Conservation (phyloP, 1,140 invertebrate species). For the Holcopasites calliopsidis region DNA sequence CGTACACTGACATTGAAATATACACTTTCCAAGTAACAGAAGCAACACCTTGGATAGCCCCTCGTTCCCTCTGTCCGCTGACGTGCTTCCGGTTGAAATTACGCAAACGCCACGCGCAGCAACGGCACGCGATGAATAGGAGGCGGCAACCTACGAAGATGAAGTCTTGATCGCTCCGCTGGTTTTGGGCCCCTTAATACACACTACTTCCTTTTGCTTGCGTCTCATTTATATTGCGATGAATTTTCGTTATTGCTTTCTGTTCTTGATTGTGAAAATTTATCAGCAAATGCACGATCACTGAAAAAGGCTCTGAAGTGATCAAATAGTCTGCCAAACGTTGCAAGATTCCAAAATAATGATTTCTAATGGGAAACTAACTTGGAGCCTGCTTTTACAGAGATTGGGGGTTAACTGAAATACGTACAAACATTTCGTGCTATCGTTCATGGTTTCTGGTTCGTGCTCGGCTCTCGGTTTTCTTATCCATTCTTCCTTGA, state of each 20-base stretch:
- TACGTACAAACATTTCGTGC: constrained; percentile 31
- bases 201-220: neutral
- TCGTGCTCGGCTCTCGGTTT: neutral
- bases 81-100: constrained; percentile 14
- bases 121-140: constrained; percentile 1
- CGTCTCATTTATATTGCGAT: no score
- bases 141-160: neutral
- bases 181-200: neutral
- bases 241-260: no score
- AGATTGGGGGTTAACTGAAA: constrained; percentile 35
- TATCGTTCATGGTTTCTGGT: constrained; percentile 13
- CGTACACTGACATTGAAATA: constrained; percentile 55
- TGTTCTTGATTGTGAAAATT: neutral
- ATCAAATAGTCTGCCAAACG: neutral
- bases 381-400: constrained; percentile 12
- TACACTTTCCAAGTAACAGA: constrained; percentile 49
- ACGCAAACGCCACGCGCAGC: neutral
- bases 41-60: constrained; percentile 33
- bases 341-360: neutral
- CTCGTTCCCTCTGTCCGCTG: neutral
- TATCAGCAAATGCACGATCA: neutral
- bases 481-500: constrained; percentile 15
- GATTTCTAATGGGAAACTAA: constrained; percentile 22
- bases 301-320: neutral
- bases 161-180: neutral